Evolutionary conservation across 2,113 vertebrate species (phyloP), one percentile per base, ranked within the genome.

Genomic region (Corythaixoides concolor): DNA sequence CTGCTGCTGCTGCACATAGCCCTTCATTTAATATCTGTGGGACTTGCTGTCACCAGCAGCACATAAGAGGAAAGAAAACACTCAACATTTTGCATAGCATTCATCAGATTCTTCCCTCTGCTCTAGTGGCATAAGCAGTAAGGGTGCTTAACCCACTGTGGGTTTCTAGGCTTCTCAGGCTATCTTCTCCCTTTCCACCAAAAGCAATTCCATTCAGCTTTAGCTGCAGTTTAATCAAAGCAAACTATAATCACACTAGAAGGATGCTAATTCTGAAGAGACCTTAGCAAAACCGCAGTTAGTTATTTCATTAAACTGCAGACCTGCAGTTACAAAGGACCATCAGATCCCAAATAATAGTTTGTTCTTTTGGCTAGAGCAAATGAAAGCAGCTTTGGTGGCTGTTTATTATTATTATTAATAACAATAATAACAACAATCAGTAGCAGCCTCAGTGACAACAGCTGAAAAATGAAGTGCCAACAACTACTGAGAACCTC

Each of bases 211-310:
- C 2, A 6, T 90, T 75, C 73, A 67, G 78, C 62, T 88, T 97
- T 79, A 82, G 92, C 56, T 73, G 81, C 60, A 91, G 89, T 96
- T 95, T 96, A 97, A 97, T 96, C 77, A 96, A 90, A 95, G 76
- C 66, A 95, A 97, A 95, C 75, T 84, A 78, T 92, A 94, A 98
- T 87, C 66, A 95, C 28, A 56, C 66, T 78, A 88, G 75, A 69
- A 96, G 78, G 89, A 89, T 89, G 95, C 78, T 92, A 79, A 95
- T 98, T 97, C 83, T 94, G 80, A 96, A 90, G 89, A 95, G 80
- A 91, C 81, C 83, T 92, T 91, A 96, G 56, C 72, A 94, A 82
- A 96, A 60, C 26, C 93, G 90, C 2, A 7, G 50, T 79, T 95
- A 7, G 50, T 79, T 95, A 90, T 85, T 97, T 91, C 39, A 55